Conservation (phyloP, 2,797 vertebrate species). For the Chelon labrosus region DNA sequence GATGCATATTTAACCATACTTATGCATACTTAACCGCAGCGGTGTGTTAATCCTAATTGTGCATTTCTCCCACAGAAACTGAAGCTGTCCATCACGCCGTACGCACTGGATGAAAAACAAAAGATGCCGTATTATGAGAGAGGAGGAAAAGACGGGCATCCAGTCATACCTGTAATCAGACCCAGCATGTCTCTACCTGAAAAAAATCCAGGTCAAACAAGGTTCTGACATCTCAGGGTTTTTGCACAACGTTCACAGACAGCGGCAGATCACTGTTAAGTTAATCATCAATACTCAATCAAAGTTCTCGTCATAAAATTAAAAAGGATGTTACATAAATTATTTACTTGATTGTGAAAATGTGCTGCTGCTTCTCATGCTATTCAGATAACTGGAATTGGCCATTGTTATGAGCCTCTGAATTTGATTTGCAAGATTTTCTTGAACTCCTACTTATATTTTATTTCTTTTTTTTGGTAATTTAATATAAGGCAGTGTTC, state of each 20-base stretch:
- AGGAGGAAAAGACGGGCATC: conserved; percentile 28
- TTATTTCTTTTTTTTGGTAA: not conserved
- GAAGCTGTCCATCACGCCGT: conserved; percentile 78
- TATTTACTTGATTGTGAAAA: conserved; percentile 29
- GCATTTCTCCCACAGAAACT: conserved; percentile 73
- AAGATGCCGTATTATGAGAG: conserved; percentile 68
- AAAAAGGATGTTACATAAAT: conserved; percentile 15
- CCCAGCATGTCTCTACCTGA: conserved; percentile 30
- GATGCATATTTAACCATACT: not conserved
- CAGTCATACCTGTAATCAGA: conserved; percentile 53
- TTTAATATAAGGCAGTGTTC: not conserved
- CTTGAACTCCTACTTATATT: not conserved
- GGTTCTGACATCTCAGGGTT: conserved; percentile 57
- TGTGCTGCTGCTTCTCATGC: conserved; percentile 37
- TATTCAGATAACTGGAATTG: conserved; percentile 34
- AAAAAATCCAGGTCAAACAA: conserved; percentile 65
- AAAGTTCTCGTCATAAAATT: conserved; percentile 17
- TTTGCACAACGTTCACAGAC: conserved; percentile 12
- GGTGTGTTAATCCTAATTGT: conserved; percentile 12
- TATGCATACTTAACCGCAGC: not conserved
- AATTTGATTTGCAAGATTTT: conserved; percentile 22
- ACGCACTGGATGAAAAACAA: conserved; percentile 64
- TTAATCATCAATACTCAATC: conserved; percentile 29
- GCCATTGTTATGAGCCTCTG: conserved; percentile 21
- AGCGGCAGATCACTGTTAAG: not conserved